Evolutionary conservation across 2,113 vertebrate genomes (phyloP).

Genomic region (Odocoileus virginianus): DNA sequence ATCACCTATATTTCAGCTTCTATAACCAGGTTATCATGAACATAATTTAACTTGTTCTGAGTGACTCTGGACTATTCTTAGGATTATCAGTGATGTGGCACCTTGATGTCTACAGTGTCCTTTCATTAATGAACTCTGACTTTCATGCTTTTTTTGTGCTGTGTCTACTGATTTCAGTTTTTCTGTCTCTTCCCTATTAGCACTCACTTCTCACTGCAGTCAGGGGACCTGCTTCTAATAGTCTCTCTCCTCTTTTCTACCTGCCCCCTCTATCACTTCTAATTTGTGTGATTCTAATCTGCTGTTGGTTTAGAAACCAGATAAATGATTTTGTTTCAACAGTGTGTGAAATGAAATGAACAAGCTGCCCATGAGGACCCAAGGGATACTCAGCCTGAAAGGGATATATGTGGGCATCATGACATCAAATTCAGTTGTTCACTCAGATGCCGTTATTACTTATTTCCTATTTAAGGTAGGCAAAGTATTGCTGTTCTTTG

Average conservation of each 20-base stretch:
- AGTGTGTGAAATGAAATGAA: not conserved
- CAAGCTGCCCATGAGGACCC: not conserved
- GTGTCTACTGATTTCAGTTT: not conserved
- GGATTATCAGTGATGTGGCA: not conserved
- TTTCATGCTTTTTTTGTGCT: not conserved
- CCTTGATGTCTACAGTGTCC: not conserved
- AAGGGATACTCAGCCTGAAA: not conserved
- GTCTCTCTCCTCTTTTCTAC: not conserved
- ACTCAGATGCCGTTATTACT: not conserved
- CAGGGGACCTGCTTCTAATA: not conserved
- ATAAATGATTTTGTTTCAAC: not conserved
- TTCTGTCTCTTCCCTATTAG: not conserved
- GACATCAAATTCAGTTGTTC: not conserved
- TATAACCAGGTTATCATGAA: not conserved
- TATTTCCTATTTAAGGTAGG: not conserved
- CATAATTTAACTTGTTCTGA: not conserved
- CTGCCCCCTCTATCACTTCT: not conserved
- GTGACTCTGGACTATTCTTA: not conserved
- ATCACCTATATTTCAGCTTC: not conserved
- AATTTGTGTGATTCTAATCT: not conserved
- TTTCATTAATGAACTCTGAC: not conserved
- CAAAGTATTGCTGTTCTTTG: not conserved
- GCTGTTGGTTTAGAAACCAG: not conserved
- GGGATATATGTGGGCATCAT: not conserved
- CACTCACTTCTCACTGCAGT: not conserved